Evolutionary conservation across 2,797 vertebrate species (phyloP), one percentile per base, ranked within the genome.

Genomic region (Vultur gryphus): DNA sequence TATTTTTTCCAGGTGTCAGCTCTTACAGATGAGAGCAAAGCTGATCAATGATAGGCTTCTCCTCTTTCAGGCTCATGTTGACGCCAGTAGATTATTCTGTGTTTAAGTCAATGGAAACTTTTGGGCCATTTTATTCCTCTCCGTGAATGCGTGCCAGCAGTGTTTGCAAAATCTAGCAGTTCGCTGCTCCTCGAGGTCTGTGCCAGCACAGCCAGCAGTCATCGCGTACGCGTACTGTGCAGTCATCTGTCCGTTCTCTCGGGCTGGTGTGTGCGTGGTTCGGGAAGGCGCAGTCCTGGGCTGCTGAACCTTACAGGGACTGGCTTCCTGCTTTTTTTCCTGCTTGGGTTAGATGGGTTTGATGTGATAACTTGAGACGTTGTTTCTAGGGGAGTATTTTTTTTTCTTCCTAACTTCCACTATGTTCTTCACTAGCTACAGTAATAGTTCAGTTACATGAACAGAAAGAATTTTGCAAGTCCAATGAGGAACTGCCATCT

Each of bases 221-320:
- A 6, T 15, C 0, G 5, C 0, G 6, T 59, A 4, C 0, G 1
- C 0, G 3, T 8, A 6, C 66, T n/a, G 58, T 0, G 25, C 9
- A 7, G 29, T 55, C 84, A 7, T 76, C 59, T n/a, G 7, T 31
- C 78, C 2, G 4, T 82, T 14, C 55, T 62, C 44, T 14, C 0
- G 0, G 15, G 35, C 37, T n/a, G 13, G 16, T 29, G 55, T 14
- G 4, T 0, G 1, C 0, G 1, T 6, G 35, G 15, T 41, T 76
- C 1, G 1, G 89, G 33, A 44, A 52, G 54, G 35, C 66, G 31
- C 44, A 10, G 19, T 13, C 52, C 84, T 54, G 61, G 35, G 43
- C 39, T 31, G 59, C 52, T 66, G n/a, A 67, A 31, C 79, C 54
- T 86, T 51, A 25, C 23, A 25, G 49, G 67, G 57, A 8, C 51